Base-by-base conservation (phyloP, 2,888 invertebrate species). In the Nysson spinosus region DNA sequence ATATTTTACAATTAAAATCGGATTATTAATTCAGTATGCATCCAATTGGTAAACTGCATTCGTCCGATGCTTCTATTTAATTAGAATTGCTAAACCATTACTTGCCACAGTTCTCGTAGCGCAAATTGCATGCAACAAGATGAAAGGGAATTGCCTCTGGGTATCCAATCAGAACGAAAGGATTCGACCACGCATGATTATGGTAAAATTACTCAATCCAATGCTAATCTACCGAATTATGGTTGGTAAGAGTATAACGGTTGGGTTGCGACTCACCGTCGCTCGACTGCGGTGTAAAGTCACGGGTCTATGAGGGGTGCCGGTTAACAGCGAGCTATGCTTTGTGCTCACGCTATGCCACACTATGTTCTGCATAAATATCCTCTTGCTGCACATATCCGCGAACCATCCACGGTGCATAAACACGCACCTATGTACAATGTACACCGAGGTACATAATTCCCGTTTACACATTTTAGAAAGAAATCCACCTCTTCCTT, bases 331-430 rank as follows among this genome's bases (percentile, higher is more conserved):
- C 51, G 24, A 49, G 69, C 63, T 72, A 73, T 71, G 72, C 52
- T 67, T 71, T 64, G 61, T 60, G 72, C 75, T 74, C 75, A 78
- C 77, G 79, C 77, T 73, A 79, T 58, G 66, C 42, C 55, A 42
- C 77, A 78, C 77, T 73, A 79, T 58, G 66, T 42, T 54, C 42
- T 58, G 60, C 72, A 79, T 78, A 79, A 78, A 77, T 79, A 77
- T 79, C 57, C 65, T 57, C 58, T 71, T 46, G 60, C 35, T 55
- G 64, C 63, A 60, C 66, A 73, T 67, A 65, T 70, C 44, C 62
- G 51, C 52, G 56, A 66, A 46, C 54, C 17, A 66, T 74, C 67
- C 60, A 42, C 52, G 56, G 42, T 35, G 49, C 62, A 42, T 42
- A 30, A 35, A 28, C 19, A 54, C 35, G 35, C 32, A 44, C 34